Percentiles rank a stretch among this genome's conserved stretches.
These are phyloP conservation scores for Tarsius wallacei DNA, from an alignment of 2,797 vertebrate species.

Conservation along the genomic window DNA sequence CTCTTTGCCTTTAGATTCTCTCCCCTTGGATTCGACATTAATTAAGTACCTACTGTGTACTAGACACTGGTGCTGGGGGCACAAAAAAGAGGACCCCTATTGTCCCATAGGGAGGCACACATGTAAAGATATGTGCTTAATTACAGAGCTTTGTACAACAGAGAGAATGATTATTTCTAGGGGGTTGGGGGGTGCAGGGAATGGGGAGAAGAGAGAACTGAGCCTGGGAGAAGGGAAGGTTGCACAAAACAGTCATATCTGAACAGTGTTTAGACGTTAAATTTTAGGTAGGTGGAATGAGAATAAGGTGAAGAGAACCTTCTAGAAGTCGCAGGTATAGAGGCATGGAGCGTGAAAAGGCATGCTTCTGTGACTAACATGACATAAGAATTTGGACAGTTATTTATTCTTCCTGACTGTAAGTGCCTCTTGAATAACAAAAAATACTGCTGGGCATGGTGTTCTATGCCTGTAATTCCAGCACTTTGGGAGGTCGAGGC, in stretches of 20 bases:
- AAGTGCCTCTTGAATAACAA: constrained; percentile 52
- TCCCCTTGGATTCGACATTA: background rate
- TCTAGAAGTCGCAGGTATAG: background rate
- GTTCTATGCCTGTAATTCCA: no score
- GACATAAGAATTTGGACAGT: background rate
- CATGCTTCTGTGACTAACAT: background rate
- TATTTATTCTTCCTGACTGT: background rate
- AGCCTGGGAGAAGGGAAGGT: rapidly evolving
- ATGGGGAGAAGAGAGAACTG: background rate
- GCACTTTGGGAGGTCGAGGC: no score
- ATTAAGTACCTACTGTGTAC: background rate
- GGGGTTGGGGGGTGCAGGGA: background rate
- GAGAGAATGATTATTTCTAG: background rate
- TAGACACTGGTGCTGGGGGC: background rate
- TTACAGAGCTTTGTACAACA: background rate
- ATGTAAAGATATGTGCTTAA: background rate
- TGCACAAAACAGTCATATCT: background rate
- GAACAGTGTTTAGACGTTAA: background rate
- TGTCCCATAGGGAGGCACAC: background rate
- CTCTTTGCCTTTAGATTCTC: background rate
- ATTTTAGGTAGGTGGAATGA: background rate
- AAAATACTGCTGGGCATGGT: background rate
- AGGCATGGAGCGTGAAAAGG: constrained; percentile 3
- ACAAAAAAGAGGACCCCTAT: background rate
- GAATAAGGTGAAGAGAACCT: background rate